Conservation (phyloP, 2,113 vertebrate species). For the Pyrgilauda ruficollis region DNA sequence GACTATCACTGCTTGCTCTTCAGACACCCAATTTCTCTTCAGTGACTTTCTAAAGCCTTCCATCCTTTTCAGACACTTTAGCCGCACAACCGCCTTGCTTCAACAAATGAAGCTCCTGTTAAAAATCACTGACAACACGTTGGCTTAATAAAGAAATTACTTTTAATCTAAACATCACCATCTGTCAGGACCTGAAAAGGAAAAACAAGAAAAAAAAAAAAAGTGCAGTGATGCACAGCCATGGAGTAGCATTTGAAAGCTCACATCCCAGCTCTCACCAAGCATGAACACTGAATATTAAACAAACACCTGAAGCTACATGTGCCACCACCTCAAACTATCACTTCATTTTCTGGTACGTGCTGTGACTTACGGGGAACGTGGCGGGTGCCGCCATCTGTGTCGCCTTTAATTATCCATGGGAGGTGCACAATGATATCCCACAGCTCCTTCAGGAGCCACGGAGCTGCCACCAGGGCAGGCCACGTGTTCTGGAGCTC, state of each 20-base stretch:
- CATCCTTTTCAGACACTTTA: background rate
- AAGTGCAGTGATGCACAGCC: constrained; percentile 4
- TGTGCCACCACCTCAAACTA: constrained; percentile 39
- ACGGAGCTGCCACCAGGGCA: background rate
- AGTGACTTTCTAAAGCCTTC: background rate
- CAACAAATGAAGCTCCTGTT: background rate
- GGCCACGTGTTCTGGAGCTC: background rate
- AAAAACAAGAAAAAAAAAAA: background rate
- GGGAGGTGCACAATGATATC: background rate
- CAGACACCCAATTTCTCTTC: background rate
- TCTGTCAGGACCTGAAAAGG: constrained; percentile 36
- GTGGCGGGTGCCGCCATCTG: background rate
- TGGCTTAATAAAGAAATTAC: constrained; percentile 53
- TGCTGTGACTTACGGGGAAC: constrained; percentile 1
- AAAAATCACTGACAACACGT: constrained; percentile 46
- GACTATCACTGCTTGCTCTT: background rate
- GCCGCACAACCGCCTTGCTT: background rate
- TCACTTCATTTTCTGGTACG: constrained; percentile 16
- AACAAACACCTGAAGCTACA: constrained; percentile 63
- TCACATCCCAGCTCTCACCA: background rate
- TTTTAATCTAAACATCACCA: constrained; percentile 58
- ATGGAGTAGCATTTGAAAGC: constrained; percentile 23
- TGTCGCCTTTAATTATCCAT: constrained; percentile 1
- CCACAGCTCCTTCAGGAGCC: background rate
- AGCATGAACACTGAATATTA: constrained; percentile 35